Base-by-base conservation (phyloP, 2,888 invertebrate species). In the Argyra leucocephala region DNA sequence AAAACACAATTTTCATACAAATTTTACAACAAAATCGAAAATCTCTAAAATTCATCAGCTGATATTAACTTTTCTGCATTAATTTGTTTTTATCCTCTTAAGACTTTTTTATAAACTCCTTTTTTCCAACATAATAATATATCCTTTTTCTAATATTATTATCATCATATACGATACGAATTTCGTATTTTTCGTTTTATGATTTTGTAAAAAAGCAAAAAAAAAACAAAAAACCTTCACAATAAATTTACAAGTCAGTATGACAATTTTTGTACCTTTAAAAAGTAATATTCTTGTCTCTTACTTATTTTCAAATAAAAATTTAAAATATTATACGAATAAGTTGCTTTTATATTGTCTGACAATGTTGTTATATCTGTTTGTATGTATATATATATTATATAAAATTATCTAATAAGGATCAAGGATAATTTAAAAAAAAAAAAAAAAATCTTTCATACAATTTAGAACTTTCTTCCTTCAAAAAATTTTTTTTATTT, bases 31-130 rank as follows among this genome's bases (percentile, higher is more conserved):
- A n/a, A n/a, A n/a, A n/a, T n/a, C n/a, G n/a, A n/a, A n/a, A n/a
- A n/a, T n/a, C n/a, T n/a, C n/a, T n/a, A 48, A 48, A 48, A 48
- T 15, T 48, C 48, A 48, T 48, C 48, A 48, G 48, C 48, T 48
- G 48, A 48, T 48, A 48, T 48, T 18, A 48, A n/a, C 48, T 18
- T 48, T 48, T 18, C 12, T 48, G 15, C 18, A 48, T 48, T 48
- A 18, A 48, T 48, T 48, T n/a, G n/a, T n/a, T n/a, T n/a, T n/a
- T 48, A 48, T 18, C 12, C 48, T 48, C 18, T 5, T 31, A 48
- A 48, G 12, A 15, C 18, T 48, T 48, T 18, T 18, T 31, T 7
- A 31, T n/a, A n/a, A n/a, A n/a, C n/a, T n/a, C n/a, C n/a, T n/a
- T 48, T 18, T 48, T 48, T 18, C 48, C 2, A 5, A 48, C 18